These are phyloP conservation scores for Oncorhynchus nerka DNA, from an alignment of 2,113 vertebrate species.

Conservation along the genomic window DNA sequence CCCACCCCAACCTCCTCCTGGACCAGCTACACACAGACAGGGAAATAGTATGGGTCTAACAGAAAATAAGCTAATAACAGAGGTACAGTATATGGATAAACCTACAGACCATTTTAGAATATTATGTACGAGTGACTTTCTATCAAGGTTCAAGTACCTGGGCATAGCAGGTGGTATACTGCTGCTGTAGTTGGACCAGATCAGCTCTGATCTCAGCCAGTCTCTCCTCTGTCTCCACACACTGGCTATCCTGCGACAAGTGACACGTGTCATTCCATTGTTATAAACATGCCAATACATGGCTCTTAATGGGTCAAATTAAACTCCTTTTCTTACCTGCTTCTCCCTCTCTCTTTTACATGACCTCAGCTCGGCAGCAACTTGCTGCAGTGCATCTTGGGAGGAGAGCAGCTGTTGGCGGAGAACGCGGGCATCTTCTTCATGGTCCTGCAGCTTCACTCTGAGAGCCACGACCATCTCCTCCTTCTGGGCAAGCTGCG, in stretches of 20 bases:
- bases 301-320: neutral
- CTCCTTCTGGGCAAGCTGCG: conserved; percentile 37
- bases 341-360: conserved; percentile 33
- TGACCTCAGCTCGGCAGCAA: conserved; percentile 30
- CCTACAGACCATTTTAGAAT: neutral
- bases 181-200: conserved; percentile 33
- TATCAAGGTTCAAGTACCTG: conserved; percentile 32
- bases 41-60: neutral
- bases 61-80: neutral
- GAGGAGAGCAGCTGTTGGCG: conserved; percentile 32
- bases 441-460: conserved; percentile 21
- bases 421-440: conserved; percentile 16
- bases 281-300: neutral
- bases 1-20: conserved; percentile 41
- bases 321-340: conserved; percentile 17
- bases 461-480: conserved; percentile 23
- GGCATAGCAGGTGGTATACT: conserved; percentile 47
- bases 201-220: conserved; percentile 26
- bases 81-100: neutral
- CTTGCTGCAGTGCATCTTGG: conserved; percentile 46
- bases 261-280: neutral
- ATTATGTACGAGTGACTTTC: too few species aligned
- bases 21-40: conserved; percentile 34
- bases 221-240: conserved; percentile 25
- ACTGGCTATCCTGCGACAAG: conserved; percentile 8